These are phyloP conservation scores for Leptocoma aspasia DNA, from an alignment of 2,113 vertebrate genomes.

Conservation along the genomic window DNA sequence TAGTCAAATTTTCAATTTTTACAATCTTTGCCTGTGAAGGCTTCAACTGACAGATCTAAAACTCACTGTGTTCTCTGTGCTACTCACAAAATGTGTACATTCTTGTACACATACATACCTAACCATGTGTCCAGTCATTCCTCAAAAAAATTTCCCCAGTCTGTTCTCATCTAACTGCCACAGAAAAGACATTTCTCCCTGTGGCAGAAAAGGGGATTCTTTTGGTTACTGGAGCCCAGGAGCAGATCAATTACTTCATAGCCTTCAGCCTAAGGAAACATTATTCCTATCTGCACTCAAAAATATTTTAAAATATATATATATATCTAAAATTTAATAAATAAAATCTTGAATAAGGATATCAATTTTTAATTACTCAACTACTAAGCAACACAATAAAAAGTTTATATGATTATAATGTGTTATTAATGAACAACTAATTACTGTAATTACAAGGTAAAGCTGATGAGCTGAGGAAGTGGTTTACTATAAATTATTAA, in stretches of 20 bases:
- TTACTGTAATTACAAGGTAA: background rate
- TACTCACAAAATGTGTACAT: background rate
- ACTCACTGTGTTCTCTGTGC: background rate
- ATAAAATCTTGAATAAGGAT: background rate
- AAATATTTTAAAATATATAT: background rate
- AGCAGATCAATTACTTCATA: background rate
- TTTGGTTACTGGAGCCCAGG: background rate
- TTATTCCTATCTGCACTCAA: background rate
- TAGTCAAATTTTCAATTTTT: background rate
- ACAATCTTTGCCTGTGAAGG: background rate
- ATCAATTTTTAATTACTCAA: background rate
- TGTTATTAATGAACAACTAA: slow-evolving; percentile 40
- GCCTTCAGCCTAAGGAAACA: background rate
- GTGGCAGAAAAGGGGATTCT: background rate
- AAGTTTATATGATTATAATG: background rate
- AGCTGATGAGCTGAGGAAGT: background rate
- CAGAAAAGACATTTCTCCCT: background rate
- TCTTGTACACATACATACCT: background rate
- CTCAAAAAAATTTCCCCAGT: background rate
- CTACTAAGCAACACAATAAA: background rate
- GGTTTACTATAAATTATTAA: background rate
- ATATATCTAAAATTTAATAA: background rate
- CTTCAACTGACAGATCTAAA: background rate
- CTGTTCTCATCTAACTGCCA: background rate
- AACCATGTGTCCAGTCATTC: rapidly evolving